These are phyloP conservation scores for Hartigia nigra DNA, from an alignment of 2,888 invertebrate species.

Conservation along the genomic window DNA sequence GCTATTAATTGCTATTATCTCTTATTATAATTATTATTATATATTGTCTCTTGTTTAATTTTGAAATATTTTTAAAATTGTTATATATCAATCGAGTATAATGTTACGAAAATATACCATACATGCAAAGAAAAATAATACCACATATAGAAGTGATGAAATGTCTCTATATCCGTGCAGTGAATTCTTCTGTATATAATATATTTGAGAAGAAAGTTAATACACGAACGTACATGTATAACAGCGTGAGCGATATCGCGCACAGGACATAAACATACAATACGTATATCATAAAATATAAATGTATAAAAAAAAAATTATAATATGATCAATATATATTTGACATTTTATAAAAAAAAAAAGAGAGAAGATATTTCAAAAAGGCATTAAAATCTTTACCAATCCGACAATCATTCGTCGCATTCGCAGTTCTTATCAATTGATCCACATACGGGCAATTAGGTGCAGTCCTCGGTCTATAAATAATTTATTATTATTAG, in stretches of 20 bases:
- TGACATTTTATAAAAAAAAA: constrained; percentile 26
- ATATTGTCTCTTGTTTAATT: constrained; percentile 54
- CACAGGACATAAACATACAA: constrained; percentile 19
- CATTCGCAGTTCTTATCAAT: neutral
- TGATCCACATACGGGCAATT: neutral
- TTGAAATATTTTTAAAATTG: constrained; percentile 58
- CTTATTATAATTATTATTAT: constrained; percentile 51
- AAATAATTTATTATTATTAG: neutral
- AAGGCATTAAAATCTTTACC: constrained; percentile 45
- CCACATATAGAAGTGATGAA: constrained; percentile 33
- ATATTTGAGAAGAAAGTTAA: constrained; percentile 7
- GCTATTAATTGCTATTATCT: constrained; percentile 43
- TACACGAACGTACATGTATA: constrained; percentile 23
- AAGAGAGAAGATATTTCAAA: constrained; percentile 32
- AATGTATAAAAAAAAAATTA: constrained; percentile 30
- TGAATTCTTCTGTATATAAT: constrained; percentile 35
- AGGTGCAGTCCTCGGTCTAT: neutral
- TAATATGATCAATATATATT: constrained; percentile 23
- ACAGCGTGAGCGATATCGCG: neutral
- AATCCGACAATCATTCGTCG: constrained; percentile 27
- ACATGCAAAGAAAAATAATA: constrained; percentile 42
- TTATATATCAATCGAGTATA: constrained; percentile 54
- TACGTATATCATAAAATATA: constrained; percentile 36
- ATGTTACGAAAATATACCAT: constrained; percentile 49
- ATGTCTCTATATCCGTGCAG: constrained; percentile 31